Evolutionary conservation across 2,888 invertebrate genomes (phyloP), one percentile per base, ranked within the genome.

Genomic region (Nymphalis polychloros): DNA sequence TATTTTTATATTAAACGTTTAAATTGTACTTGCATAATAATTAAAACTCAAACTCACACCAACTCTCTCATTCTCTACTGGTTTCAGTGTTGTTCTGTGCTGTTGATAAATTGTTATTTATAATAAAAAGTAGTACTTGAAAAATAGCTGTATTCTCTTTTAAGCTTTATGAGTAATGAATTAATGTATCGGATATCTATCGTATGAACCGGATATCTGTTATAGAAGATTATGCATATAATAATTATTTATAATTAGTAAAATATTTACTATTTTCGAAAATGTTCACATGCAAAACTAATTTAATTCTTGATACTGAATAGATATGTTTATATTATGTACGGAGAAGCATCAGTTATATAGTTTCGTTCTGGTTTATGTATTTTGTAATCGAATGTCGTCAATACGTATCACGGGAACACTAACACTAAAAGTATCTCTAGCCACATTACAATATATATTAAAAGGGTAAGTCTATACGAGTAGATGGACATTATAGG

Each of bases 401-500:
- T 53, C 27, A 63, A 27, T n/a, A 47, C 8, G 27, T 27, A 57
- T 57, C 57, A 57, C 47, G 55, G n/a, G 63, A 19, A 10, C 63
- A 52, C 53, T 55, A 55, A 31, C 31, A 16, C 31, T 55, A 55
- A 13, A 41, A 55, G 20, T 62, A 41, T 52, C 23, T 47, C 20
- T 63, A 63, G 41, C 35, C 57, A 57, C 57, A 57, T 57, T 19
- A 57, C 41, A 41, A 57, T 41, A 35, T 41, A 57, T 57, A 57
- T 41, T 19, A 57, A n/a, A 55, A 55, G 31, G 57, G n/a, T 52
- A 31, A 62, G 50, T 47, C 50, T 65, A 69, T 63, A 67, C 19
- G 70, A 79, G 72, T 77, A 79, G 70, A 81, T 81, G 81, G 84
- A 83, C 83, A 84, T 78, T 63, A 61, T 74, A 13, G 79, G 77